phyloP scores from a whole-genome alignment of 2,113 vertebrate species.

The Benitochromis conjunctus region DNA sequence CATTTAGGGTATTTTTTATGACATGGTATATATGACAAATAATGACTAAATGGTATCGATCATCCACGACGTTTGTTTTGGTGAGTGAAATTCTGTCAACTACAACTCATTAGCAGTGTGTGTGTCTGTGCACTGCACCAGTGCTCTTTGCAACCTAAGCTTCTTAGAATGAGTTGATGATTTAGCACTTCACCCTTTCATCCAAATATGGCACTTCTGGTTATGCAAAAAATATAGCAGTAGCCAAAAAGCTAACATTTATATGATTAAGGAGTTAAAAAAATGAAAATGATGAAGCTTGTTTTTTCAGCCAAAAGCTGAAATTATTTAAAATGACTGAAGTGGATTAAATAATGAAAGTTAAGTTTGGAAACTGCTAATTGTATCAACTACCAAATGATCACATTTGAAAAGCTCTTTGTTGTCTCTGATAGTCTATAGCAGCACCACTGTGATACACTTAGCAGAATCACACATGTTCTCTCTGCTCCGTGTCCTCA shows the following conservation, averaged over 20 bases:
- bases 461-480: not conserved
- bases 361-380: not conserved
- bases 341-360: not conserved
- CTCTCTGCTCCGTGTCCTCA: not conserved
- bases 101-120: not conserved
- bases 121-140: not conserved
- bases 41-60: not conserved
- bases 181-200: not conserved
- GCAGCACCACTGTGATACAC: accelerated
- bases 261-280: not conserved
- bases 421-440: not conserved
- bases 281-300: not conserved
- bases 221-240: not conserved
- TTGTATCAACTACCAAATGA: not conserved
- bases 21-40: not conserved
- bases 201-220: not conserved
- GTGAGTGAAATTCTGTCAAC: not conserved
- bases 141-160: accelerated
- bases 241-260: too few species aligned
- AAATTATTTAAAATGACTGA: not conserved
- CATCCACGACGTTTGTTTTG: accelerated
- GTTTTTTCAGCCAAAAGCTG: not conserved
- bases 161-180: not conserved
- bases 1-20: not conserved
- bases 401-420: not conserved